Evolutionary conservation across 2,113 vertebrate species (phyloP), one percentile per base, ranked within the genome.

Genomic region (Laticauda colubrina): DNA sequence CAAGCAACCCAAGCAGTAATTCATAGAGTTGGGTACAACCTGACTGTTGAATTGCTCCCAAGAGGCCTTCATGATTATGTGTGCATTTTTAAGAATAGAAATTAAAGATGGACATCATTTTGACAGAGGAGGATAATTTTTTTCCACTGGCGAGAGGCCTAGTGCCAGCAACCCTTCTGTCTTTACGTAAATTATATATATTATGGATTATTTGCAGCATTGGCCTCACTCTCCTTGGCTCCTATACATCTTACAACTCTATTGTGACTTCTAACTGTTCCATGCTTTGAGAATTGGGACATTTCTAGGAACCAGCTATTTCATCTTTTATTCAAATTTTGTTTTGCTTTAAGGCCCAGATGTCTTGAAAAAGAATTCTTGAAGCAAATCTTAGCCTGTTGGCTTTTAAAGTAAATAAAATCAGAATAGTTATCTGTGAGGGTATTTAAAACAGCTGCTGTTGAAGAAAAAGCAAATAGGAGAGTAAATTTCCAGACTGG

Each of bases 181-280:
- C 88, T 93, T 90, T 48, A 87, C n/a, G 23, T 90, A 93, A 93
- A 90, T 90, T 85, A 93, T 54, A 93, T 93, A 90, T 59, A 89
- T 85, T 92, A 89, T 90, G 48, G 75, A 93, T 90, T 90, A 93
- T 93, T 90, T 93, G 61, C 75, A 90, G 92, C 75, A 61, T 26
- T 86, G 88, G 54, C 21, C 85, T 61, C 75, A 86, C n/a, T 43
- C 88, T 85, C 23, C 61, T 57, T 93, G 92, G 92, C 92, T 86
- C 45, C 45, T 48, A 43, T 59, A 43, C 20, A 39, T 7, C 43
- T 64, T 93, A 90, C 23, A 43, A n/a, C 29, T 34, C 75, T 90
- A 86, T 90, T 93, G 88, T 64, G 86, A 93, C 64, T 90, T 90
- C 64, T 90, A 93, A 87, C 45, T 34, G 21, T 89, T 90, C 45